A percentile compares a stretch with the other conserved stretches of the same genome.
These are phyloP conservation scores for Epiblema foenella DNA, from an alignment of 2,888 invertebrate species.

Conservation along the genomic window DNA sequence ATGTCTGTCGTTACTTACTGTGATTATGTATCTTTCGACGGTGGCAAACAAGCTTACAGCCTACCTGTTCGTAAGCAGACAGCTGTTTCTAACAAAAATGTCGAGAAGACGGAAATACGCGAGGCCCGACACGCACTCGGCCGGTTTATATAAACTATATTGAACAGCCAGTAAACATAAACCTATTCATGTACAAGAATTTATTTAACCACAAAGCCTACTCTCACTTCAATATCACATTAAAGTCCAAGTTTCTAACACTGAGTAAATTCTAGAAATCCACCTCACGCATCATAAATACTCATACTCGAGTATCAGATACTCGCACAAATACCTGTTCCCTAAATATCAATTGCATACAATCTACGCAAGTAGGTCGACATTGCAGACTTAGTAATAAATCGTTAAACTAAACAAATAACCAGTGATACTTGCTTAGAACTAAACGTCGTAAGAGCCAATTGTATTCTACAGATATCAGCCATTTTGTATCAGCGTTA, in stretches of 20 bases:
- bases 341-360: conserved; percentile 42
- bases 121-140: too few species aligned
- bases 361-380: conserved; percentile 44
- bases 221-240: conserved; percentile 18
- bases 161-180: background rate
- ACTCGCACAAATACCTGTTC: conserved; percentile 28
- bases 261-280: conserved; percentile 9
- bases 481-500: background rate
- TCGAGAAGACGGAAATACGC: too few species aligned
- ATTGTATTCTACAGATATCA: background rate
- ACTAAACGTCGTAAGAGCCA: conserved; percentile 14
- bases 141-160: too few species aligned
- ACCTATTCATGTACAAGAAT: background rate
- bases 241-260: conserved; percentile 17
- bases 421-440: background rate
- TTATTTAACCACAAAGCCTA: background rate
- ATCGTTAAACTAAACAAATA: conserved; percentile 41
- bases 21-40: too few species aligned
- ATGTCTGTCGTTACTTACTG: too few species aligned
- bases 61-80: too few species aligned
- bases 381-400: conserved; percentile 40
- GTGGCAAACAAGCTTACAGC: too few species aligned
- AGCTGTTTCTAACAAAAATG: too few species aligned
- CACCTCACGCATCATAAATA: conserved; percentile 29
- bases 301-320: conserved; percentile 34